These are phyloP conservation scores for Pseudomyrmex pallidus DNA, from an alignment of 1,140 invertebrate species.

Conservation along the genomic window DNA sequence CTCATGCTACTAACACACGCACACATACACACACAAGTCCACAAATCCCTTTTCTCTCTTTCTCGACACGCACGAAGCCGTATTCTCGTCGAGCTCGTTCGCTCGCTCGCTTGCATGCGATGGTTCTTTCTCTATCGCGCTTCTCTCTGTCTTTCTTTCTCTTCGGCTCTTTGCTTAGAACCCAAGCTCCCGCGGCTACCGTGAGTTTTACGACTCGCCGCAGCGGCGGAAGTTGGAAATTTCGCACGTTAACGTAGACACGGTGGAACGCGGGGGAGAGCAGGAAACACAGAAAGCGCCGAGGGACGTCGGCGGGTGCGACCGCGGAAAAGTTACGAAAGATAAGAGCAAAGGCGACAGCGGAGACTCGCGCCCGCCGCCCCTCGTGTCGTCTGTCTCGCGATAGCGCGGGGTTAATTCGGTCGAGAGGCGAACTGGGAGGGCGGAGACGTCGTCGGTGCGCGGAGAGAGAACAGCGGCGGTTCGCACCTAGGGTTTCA, in stretches of 20 bases:
- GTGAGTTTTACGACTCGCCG: constrained; percentile 79
- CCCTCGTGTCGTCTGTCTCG: constrained; percentile 67
- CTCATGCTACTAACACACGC: constrained; percentile 25
- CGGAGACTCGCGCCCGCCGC: constrained; percentile 37
- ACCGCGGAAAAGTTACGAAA: constrained; percentile 76
- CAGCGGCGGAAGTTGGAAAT: constrained; percentile 77
- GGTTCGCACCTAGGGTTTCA: constrained; percentile 54
- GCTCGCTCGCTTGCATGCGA: constrained; percentile 60
- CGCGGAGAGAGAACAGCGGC: constrained; percentile 26
- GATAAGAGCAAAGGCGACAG: constrained; percentile 74
- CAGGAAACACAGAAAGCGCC: background rate
- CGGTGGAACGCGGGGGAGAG: constrained; percentile 33
- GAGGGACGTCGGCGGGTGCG: constrained; percentile 63
- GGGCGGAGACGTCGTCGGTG: constrained; percentile 58
- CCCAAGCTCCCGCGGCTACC: constrained; percentile 69
- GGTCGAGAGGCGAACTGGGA: constrained; percentile 70
- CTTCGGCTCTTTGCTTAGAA: constrained; percentile 43
- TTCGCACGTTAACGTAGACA: constrained; percentile 74
- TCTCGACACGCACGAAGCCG: constrained; percentile 15
- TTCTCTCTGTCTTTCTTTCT: constrained; percentile 39
- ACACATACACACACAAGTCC: too few species aligned
- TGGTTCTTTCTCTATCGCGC: constrained; percentile 58
- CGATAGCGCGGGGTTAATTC: constrained; percentile 73
- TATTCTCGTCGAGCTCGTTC: constrained; percentile 46
- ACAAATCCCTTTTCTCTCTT: constrained; percentile 9